A percentile compares a stretch with the other conserved stretches of the same genome.
These are phyloP conservation scores for Acleris cristana DNA, from an alignment of 2,888 invertebrate species.

Conservation along the genomic window DNA sequence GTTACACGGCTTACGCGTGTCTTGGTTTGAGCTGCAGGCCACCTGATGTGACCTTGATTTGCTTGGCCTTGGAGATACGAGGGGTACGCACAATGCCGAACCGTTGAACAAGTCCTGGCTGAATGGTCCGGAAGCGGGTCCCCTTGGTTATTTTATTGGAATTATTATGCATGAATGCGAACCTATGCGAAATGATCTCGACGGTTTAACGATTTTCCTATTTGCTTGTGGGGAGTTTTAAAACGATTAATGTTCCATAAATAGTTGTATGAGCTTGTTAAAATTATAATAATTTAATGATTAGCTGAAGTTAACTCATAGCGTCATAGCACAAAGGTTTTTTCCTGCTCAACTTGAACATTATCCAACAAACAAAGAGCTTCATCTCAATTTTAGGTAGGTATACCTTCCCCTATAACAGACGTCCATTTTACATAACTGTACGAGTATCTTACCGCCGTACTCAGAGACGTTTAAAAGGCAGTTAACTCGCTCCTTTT, in stretches of 20 bases:
- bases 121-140: slow-evolving; percentile 54
- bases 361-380: no score
- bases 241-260: neutral
- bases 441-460: no score
- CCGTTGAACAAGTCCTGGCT: slow-evolving; percentile 55
- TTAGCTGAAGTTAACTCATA: no score
- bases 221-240: slow-evolving; percentile 20
- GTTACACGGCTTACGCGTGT: slow-evolving; percentile 35
- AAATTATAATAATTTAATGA: no score
- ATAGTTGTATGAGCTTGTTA: no score
- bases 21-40: slow-evolving; percentile 26
- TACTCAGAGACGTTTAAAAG: no score
- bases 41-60: slow-evolving; percentile 52
- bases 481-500: no score
- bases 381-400: no score
- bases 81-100: slow-evolving; percentile 42
- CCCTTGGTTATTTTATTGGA: slow-evolving; percentile 42
- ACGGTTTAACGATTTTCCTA: slow-evolving; percentile 40
- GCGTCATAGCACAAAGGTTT: no score
- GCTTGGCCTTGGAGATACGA: slow-evolving; percentile 46
- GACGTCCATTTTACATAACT: no score
- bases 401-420: no score
- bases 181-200: slow-evolving; percentile 41
- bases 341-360: no score
- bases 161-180: slow-evolving; percentile 38